Evolutionary conservation across 2,888 invertebrate genomes (phyloP).

Genomic region (Bibio marci): DNA sequence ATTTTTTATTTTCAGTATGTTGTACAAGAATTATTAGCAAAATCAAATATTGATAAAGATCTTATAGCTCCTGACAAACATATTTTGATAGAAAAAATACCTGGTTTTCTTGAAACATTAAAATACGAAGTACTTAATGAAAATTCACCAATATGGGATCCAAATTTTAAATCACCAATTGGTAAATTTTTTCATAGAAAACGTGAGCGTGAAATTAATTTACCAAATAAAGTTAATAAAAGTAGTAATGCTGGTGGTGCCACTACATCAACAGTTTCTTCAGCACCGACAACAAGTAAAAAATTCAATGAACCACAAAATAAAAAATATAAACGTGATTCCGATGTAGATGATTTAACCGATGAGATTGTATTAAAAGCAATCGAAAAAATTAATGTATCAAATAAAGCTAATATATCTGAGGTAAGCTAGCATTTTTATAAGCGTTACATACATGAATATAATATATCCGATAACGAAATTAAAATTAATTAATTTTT

Average conservation of each 20-base stretch:
- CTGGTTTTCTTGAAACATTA: slow-evolving; percentile 74
- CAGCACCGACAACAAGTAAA: slow-evolving; percentile 16
- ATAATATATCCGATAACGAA: background rate
- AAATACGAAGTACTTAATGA: slow-evolving; percentile 76
- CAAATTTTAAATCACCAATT: slow-evolving; percentile 51
- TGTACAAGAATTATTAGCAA: slow-evolving; percentile 74
- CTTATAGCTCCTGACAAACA: slow-evolving; percentile 73
- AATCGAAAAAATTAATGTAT: slow-evolving; percentile 66
- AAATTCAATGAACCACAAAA: slow-evolving; percentile 18
- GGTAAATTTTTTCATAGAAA: slow-evolving; percentile 24
- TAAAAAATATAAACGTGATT: slow-evolving; percentile 22
- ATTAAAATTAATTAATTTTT: slow-evolving; percentile 8
- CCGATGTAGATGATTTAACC: slow-evolving; percentile 48
- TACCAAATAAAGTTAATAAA: background rate
- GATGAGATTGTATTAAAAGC: slow-evolving; percentile 66
- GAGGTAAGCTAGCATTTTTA: too few species aligned
- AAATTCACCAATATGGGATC: slow-evolving; percentile 87
- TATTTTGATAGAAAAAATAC: slow-evolving; percentile 74
- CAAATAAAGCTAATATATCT: slow-evolving; percentile 50
- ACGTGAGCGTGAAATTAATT: slow-evolving; percentile 20
- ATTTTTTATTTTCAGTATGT: slow-evolving; percentile 39
- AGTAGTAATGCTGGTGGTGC: slow-evolving; percentile 14
- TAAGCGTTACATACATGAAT: too few species aligned
- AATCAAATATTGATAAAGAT: slow-evolving; percentile 77
- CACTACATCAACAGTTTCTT: slow-evolving; percentile 18